Conservation (phyloP, 2,888 invertebrate genomes). For the Schrankia costaestrigalis region DNA sequence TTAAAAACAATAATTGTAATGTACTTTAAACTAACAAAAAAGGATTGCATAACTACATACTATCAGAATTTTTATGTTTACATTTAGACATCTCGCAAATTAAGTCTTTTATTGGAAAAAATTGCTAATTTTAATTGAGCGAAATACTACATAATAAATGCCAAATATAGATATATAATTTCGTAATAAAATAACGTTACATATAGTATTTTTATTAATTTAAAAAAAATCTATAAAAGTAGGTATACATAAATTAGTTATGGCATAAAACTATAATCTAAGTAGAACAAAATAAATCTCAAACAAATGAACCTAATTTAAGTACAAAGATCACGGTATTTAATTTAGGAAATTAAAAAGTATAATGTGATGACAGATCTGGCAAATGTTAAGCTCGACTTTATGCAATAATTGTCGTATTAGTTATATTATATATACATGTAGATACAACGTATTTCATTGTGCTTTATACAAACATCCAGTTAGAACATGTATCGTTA, state of each 20-base stretch:
- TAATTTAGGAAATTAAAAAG: slow-evolving; percentile 19
- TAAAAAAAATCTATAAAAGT: slow-evolving; percentile 63
- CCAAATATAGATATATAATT: slow-evolving; percentile 56
- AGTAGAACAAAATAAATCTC: slow-evolving; percentile 55
- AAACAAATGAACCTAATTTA: slow-evolving; percentile 65
- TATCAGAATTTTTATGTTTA: slow-evolving; percentile 16
- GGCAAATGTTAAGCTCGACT: slow-evolving; percentile 30
- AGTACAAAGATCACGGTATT: slow-evolving; percentile 65
- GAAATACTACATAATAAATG: slow-evolving; percentile 60
- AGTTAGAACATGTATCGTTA: too few species aligned
- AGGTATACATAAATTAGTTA: slow-evolving; percentile 74
- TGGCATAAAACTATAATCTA: slow-evolving; percentile 73
- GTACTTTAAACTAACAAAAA: slow-evolving; percentile 20
- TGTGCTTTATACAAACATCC: slow-evolving; percentile 26
- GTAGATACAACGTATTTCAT: slow-evolving; percentile 17
- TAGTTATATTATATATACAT: slow-evolving; percentile 29
- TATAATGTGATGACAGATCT: slow-evolving; percentile 50
- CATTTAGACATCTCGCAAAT: slow-evolving; percentile 24
- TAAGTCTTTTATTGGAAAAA: slow-evolving; percentile 28
- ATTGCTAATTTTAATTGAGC: slow-evolving; percentile 66
- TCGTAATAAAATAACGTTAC: slow-evolving; percentile 46
- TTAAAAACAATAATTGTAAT: too few species aligned
- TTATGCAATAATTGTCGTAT: slow-evolving; percentile 18
- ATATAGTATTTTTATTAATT: slow-evolving; percentile 40
- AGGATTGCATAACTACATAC: slow-evolving; percentile 17